Percentiles rank a stretch among this genome's conserved stretches.
These are phyloP conservation scores for Hiodon alosoides DNA, from an alignment of 2,113 vertebrate species.

Conservation along the genomic window DNA sequence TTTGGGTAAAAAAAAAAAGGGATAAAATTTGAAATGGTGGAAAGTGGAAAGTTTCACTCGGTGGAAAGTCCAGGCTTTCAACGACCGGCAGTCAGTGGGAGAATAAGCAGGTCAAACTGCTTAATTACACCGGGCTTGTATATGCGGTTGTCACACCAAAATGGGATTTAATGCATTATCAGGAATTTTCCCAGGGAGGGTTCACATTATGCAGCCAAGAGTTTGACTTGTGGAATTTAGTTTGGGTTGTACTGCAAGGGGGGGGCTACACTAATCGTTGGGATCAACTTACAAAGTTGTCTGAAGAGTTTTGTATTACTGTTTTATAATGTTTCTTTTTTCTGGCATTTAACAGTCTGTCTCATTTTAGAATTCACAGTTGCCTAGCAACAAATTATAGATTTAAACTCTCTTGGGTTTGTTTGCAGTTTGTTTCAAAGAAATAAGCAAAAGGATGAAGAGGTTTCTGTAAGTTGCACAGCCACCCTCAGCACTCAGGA, in stretches of 20 bases:
- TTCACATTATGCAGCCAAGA: background rate
- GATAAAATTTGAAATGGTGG: background rate
- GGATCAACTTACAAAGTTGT: too few relatives aligned
- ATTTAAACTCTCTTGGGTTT: conserved; percentile 13
- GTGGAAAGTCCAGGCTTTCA: too few relatives aligned
- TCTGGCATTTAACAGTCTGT: conserved; percentile 1
- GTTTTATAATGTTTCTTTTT: background rate
- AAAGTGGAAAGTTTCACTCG: background rate
- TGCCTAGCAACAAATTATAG: conserved; percentile 45
- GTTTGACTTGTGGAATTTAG: background rate
- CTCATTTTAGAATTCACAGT: conserved; percentile 28
- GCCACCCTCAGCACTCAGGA: too few relatives aligned
- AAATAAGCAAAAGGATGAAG: background rate
- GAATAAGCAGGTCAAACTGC: background rate
- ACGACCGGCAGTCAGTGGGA: background rate
- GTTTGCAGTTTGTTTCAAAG: conserved; percentile 13
- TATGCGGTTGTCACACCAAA: background rate
- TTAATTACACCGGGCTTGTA: background rate
- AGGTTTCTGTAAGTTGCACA: background rate
- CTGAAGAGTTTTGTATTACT: background rate
- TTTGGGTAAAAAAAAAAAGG: background rate
- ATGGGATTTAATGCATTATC: background rate
- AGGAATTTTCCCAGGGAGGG: background rate
- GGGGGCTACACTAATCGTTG: too few relatives aligned
- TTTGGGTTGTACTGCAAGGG: background rate